Conservation (phyloP, 2,888 invertebrate species). For the Lochmaea capreae region DNA sequence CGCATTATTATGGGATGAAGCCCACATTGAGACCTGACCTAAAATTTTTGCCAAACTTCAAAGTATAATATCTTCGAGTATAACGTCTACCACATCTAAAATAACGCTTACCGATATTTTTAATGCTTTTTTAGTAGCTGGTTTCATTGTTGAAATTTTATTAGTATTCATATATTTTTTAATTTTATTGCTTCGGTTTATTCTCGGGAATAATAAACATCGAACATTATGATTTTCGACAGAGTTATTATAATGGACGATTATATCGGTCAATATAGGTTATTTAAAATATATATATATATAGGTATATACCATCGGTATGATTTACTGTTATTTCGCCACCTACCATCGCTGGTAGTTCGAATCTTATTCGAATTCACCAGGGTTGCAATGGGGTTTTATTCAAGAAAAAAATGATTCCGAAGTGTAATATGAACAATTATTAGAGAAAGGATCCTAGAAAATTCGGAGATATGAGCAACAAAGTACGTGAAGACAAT, state of each 20-base stretch:
- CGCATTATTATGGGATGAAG: background rate
- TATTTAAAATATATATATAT: conserved; percentile 42
- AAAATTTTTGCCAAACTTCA: conserved; percentile 19
- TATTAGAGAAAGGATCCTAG: too few species aligned
- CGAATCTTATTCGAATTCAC: conserved; percentile 54
- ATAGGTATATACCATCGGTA: conserved; percentile 36
- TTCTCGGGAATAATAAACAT: conserved; percentile 46
- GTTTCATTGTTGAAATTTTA: conserved; percentile 42
- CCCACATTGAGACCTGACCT: background rate
- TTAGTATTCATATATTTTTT: conserved; percentile 45
- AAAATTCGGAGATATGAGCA: too few species aligned
- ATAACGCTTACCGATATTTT: conserved; percentile 35
- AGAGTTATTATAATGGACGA: conserved; percentile 46
- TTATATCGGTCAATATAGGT: conserved; percentile 47
- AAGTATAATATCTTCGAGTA: conserved; percentile 8
- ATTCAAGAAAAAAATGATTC: background rate
- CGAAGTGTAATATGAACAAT: too few species aligned
- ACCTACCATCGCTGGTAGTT: conserved; percentile 60
- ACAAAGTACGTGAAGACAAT: too few species aligned
- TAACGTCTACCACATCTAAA: conserved; percentile 24
- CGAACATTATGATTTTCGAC: conserved; percentile 45
- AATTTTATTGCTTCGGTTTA: conserved; percentile 44
- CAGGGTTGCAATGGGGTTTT: conserved; percentile 26
- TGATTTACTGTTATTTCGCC: conserved; percentile 58
- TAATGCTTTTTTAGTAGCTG: conserved; percentile 40